Evolutionary conservation across 2,888 invertebrate species (phyloP), one percentile per base, ranked within the genome.

Genomic region (Nineta flava): DNA sequence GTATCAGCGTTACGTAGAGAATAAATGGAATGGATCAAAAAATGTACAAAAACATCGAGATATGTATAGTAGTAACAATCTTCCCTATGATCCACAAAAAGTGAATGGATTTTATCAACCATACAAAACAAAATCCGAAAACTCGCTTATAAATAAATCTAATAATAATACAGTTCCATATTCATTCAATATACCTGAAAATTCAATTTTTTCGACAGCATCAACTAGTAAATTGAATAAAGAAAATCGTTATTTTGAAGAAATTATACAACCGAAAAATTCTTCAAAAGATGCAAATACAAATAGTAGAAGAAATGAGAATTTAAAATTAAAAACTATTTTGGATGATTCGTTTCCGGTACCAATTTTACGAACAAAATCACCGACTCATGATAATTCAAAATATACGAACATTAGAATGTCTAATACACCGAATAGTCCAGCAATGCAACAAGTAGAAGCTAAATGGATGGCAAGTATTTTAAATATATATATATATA

Each of bases 341-440:
- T 9, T 41, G 15, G 48, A 48, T 54, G 74, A 66, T 59, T 64
- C 70, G 40, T 62, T 79, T 34, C 77, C 79, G 1, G 76, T 80
- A 60, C 81, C 81, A 1, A 67, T 81, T 17, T 61, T 81, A 51
- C 72, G 77, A 53, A 79, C 65, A 49, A 65, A 63, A 53, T 66
- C 66, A 48, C 68, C 68, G 26, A 66, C 67, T 49, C 67, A 66
- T 53, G 63, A 63, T 56, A 67, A 67, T 57, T 57, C 67, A 51
- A 64, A 63, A 51, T 61, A 68, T 57, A 62, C 67, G 42, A 54
- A 65, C 42, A 66, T 66, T 42, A 64, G 66, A 6, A 31, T 26
- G 12, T 44, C 48, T 12, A 35, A 40, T 51, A 59, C 61, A 48
- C 59, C 58, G 43, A 56, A 57, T 50, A 57, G 57, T 52, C 64